Evolutionary conservation across 64 coral and sea anemone species (phyloP).

Genomic region (Acropora yongei): DNA sequence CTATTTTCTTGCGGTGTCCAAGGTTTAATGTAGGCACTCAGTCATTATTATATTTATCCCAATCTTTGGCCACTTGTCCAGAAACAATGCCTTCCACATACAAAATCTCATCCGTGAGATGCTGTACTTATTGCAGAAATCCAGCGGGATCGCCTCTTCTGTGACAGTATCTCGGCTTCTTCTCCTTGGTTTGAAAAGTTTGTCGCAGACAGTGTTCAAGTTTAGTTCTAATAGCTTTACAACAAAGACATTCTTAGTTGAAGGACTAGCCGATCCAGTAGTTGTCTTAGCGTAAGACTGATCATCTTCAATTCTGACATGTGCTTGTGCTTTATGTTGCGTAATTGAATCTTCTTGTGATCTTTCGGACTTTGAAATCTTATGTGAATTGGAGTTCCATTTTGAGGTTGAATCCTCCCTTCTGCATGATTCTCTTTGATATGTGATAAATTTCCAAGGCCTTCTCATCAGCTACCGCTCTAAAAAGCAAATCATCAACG

Average conservation of each 20-base stretch:
- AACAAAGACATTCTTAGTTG: neutral
- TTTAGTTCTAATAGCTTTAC: conserved; percentile 42
- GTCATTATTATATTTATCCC: too few species aligned
- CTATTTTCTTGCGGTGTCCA: too few species aligned
- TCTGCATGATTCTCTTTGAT: conserved; percentile 26
- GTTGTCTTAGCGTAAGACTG: conserved; percentile 63
- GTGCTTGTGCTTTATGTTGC: neutral
- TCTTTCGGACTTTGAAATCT: conserved; percentile 26
- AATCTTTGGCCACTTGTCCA: too few species aligned
- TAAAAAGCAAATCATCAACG: conserved; percentile 32
- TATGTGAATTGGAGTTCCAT: conserved; percentile 33
- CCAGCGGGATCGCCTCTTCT: conserved; percentile 11
- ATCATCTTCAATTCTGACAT: conserved; percentile 47
- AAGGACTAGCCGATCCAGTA: conserved; percentile 31
- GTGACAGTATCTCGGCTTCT: neutral
- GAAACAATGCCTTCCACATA: neutral
- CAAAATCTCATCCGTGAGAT: neutral
- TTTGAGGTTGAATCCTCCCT: conserved; percentile 50
- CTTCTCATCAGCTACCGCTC: conserved; percentile 17
- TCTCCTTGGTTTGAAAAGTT: conserved; percentile 12
- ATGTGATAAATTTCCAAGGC: conserved; percentile 25
- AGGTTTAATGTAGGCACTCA: too few species aligned
- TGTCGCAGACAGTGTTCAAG: conserved; percentile 70
- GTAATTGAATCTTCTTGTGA: conserved; percentile 22
- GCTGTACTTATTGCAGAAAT: too few species aligned